phyloP scores from a whole-genome alignment of 2,113 vertebrate genomes.

The Sturnira hondurensis region DNA sequence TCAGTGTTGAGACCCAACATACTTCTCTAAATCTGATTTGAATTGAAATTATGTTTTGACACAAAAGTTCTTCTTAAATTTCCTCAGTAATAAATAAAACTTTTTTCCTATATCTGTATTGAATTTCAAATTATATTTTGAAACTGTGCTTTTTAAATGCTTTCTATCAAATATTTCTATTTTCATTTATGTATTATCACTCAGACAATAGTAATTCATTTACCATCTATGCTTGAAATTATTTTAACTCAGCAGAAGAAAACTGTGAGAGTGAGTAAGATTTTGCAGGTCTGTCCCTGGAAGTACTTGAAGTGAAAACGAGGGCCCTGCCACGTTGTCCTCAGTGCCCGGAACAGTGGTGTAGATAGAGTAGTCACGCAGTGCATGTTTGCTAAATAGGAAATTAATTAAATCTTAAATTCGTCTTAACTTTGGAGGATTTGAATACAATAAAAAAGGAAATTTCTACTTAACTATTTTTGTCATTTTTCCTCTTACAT shows the following conservation, averaged over 20 bases:
- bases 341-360: neutral
- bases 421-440: neutral
- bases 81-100: slow-evolving; percentile 3
- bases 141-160: slow-evolving; percentile 22
- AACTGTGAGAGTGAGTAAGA: neutral
- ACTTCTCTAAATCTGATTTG: slow-evolving; percentile 35
- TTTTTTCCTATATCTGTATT: slow-evolving; percentile 11
- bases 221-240: slow-evolving; percentile 7
- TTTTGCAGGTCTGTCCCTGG: neutral
- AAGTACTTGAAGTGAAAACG: neutral
- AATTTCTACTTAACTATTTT: neutral
- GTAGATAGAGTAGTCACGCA: neutral
- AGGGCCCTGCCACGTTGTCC: neutral
- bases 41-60: slow-evolving; percentile 34
- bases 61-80: slow-evolving; percentile 3
- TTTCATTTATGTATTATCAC: slow-evolving; percentile 22
- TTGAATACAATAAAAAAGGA: slow-evolving; percentile 2
- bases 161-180: slow-evolving; percentile 31
- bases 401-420: slow-evolving; percentile 29
- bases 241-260: neutral
- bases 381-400: neutral
- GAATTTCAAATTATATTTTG: slow-evolving; percentile 28
- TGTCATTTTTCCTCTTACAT: neutral
- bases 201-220: neutral
- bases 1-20: slow-evolving; percentile 73